Base-by-base conservation (phyloP, 2,113 vertebrate species). In the Neotoma lepida region DNA sequence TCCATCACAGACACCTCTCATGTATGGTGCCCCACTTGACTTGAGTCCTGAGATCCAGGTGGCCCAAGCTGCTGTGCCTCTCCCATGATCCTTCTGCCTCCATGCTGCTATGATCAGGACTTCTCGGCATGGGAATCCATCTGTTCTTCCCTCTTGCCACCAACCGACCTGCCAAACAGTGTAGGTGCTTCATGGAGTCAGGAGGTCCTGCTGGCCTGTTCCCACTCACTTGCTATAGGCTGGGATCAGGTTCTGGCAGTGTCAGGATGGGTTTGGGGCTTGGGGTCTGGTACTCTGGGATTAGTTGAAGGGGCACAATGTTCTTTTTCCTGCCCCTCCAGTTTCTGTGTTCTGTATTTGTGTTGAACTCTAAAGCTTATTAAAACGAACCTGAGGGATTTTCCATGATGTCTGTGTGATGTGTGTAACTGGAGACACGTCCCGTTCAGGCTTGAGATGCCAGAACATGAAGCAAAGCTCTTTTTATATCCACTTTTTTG, bases 341-440 rank as follows among this genome's bases (percentile, higher is more conserved):
- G 76, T 95, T 92, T 94, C 94, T 96, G 94, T 97, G 94, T 95
- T 97, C 85, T 93, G 77, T 97, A 94, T 93, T 93, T 97, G 95
- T 97, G 93, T 97, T 96, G 61, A 89, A 94, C 35, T 96, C 78
- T 92, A 92, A 97, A 96, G 91, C 87, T 78, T 96, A 97, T 97
- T 97, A 97, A 97, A 97, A 85, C 61, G n/a, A 93, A 90, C 90
- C 93, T 90, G 94, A 97, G 94, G 93, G 95, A 96, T 49, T 66
- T 80, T 46, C 80, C 87, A 76, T 86, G 92, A 61, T 66, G 61
- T 9, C 26, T 51, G 68, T n/a, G 63, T 96, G 84, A 4, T 96
- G n/a, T 61, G 80, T 82, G 24, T 81, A 63, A 91, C 28, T 35
- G 6, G 49, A 54, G 33, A 89, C 17, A 51, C 74, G 46, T 28